These are phyloP conservation scores for Amblyteles armatorius DNA, from an alignment of 2,888 invertebrate genomes.

Conservation along the genomic window DNA sequence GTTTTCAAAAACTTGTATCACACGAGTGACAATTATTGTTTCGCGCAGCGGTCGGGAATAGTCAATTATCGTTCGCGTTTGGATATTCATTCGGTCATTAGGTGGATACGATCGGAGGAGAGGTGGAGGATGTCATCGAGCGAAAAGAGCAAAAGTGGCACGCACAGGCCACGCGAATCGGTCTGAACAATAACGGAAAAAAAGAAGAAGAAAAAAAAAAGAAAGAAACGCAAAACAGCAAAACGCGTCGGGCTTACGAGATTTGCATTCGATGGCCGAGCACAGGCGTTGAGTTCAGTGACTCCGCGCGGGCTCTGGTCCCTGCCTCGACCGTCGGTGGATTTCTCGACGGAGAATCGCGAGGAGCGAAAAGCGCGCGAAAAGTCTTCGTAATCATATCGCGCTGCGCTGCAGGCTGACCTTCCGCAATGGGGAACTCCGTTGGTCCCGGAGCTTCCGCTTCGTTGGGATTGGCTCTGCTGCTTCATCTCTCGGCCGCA, in stretches of 20 bases:
- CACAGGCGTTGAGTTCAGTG: slow-evolving; percentile 62
- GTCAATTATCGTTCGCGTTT: not conserved
- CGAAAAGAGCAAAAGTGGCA: slow-evolving; percentile 34
- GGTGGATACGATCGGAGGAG: slow-evolving; percentile 27
- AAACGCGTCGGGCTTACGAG: slow-evolving; percentile 34
- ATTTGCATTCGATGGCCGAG: slow-evolving; percentile 67
- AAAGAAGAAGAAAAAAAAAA: slow-evolving; percentile 4
- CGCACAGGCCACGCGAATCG: slow-evolving; percentile 40
- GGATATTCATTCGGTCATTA: slow-evolving; percentile 11
- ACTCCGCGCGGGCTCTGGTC: slow-evolving; percentile 41
- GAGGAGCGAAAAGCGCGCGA: slow-evolving; percentile 32
- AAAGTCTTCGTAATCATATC: slow-evolving; percentile 1
- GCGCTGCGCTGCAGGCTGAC: not conserved
- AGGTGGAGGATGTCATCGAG: slow-evolving; percentile 60
- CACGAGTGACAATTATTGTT: not conserved
- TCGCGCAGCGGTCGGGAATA: not conserved
- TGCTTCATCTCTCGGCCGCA: slow-evolving; percentile 60
- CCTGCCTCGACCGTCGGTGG: slow-evolving; percentile 19
- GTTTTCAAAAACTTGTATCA: not conserved
- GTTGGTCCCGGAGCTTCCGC: slow-evolving; percentile 52
- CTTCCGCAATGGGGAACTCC: slow-evolving; percentile 48
- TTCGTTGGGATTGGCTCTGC: slow-evolving; percentile 42
- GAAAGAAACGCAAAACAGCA: slow-evolving; percentile 17
- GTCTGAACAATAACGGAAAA: slow-evolving; percentile 50
- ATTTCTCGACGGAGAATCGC: not conserved